Conservation (phyloP, 2,797 vertebrate species). For the Anguilla megastoma region DNA sequence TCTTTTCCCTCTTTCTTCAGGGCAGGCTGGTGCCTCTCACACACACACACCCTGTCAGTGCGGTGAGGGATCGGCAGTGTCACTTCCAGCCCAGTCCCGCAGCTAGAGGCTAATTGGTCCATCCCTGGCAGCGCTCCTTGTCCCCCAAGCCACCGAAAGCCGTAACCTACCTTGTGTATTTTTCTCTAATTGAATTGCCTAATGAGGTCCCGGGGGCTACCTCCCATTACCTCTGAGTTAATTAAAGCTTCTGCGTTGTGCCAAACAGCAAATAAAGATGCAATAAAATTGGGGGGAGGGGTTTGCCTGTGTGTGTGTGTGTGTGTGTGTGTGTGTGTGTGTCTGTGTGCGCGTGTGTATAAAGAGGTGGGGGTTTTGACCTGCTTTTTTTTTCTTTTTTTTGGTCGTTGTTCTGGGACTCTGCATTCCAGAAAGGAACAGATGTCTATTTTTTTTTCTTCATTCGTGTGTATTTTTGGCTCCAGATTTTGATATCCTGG, state of each 20-base stretch:
- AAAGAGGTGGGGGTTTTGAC: slow-evolving; percentile 57
- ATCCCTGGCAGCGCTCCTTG: slow-evolving; percentile 65
- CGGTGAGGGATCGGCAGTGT: slow-evolving; percentile 36
- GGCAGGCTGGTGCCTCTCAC: slow-evolving; percentile 23
- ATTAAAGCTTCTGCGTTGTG: slow-evolving; percentile 71
- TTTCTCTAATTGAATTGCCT: slow-evolving; percentile 85
- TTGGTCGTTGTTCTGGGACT: slow-evolving; percentile 69
- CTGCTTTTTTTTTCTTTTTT: slow-evolving; percentile 76
- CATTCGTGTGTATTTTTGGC: slow-evolving; percentile 71
- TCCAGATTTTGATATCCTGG: slow-evolving; percentile 59
- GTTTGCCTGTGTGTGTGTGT: not conserved
- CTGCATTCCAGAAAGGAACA: slow-evolving; percentile 66
- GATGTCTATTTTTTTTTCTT: slow-evolving; percentile 72
- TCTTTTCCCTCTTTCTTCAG: slow-evolving; percentile 15
- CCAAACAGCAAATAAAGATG: slow-evolving; percentile 76
- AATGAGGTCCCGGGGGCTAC: slow-evolving; percentile 87
- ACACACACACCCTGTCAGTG: slow-evolving; percentile 23
- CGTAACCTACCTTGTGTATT: slow-evolving; percentile 76
- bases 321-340: slow-evolving; percentile 24
- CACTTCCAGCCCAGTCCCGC: slow-evolving; percentile 46
- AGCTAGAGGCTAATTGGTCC: slow-evolving; percentile 61
- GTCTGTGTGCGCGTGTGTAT: slow-evolving; percentile 45
- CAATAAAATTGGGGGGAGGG: slow-evolving; percentile 57
- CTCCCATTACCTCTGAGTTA: slow-evolving; percentile 78
- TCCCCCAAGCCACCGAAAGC: slow-evolving; percentile 73